Evolutionary conservation across 2,797 vertebrate species (phyloP).

Genomic region (Fistularia commersonii): DNA sequence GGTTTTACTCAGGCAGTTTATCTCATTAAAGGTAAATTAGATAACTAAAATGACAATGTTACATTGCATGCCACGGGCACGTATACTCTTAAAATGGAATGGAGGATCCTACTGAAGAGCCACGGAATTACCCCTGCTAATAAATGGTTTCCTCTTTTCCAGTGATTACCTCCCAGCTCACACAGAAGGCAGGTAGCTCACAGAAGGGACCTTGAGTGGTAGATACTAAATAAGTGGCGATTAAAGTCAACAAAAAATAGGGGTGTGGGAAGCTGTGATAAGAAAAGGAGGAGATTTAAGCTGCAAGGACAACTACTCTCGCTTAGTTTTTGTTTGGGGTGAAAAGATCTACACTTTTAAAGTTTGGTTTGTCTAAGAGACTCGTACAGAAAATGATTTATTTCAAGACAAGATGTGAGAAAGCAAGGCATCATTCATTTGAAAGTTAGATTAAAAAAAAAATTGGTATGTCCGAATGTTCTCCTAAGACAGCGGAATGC

Average conservation of each 20-base stretch:
- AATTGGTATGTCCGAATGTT: too few relatives aligned
- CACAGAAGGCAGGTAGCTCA: constrained; percentile 37
- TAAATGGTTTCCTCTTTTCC: constrained; percentile 53
- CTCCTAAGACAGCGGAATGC: too few relatives aligned
- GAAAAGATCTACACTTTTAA: too few relatives aligned
- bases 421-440: too few relatives aligned
- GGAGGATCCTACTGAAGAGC: constrained; percentile 42
- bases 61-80: constrained; percentile 21
- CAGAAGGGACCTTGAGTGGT: constrained; percentile 41
- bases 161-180: constrained; percentile 49
- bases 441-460: too few relatives aligned
- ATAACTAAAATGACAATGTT: constrained; percentile 26
- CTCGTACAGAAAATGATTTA: neutral
- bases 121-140: constrained; percentile 57
- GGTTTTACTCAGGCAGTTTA: too few relatives aligned
- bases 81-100: constrained; percentile 29
- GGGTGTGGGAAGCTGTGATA: constrained; percentile 23
- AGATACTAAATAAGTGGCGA: constrained; percentile 49
- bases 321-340: constrained; percentile 7
- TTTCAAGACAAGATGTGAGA: neutral
- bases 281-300: constrained; percentile 12
- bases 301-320: constrained; percentile 1
- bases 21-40: constrained; percentile 18
- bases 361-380: too few relatives aligned
- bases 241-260: constrained; percentile 19